Base-by-base conservation (phyloP, 2,888 invertebrate species). In the Latrodectus elegans region DNA sequence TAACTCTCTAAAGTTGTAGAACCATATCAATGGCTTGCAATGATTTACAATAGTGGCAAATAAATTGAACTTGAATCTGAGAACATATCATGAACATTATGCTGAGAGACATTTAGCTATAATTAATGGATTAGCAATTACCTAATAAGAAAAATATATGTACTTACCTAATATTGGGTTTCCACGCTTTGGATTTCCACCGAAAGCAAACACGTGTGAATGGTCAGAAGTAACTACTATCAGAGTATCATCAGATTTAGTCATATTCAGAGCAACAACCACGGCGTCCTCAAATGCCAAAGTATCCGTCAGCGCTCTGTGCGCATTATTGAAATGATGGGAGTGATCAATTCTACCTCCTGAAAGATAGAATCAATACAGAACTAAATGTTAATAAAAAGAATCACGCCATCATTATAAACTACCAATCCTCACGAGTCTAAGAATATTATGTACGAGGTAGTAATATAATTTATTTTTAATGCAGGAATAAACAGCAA, bases 301-400 rank as follows among this genome's bases (percentile, higher is more conserved):
- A 1, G 95, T 95, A 91, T 96, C 96, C 90, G 95, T 95, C 88
- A 96, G 92, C 22, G 96, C 96, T 91, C 95, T 93, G 91, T 95
- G 95, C 9, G 96, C 95, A 91, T 95, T 95, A 93, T 96, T 96
- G 93, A 95, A 95, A 92, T 96, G 96, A 92, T 96, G 96, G 0
- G 95, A 96, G 91, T 96, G 96, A 92, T 96, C 96, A 91, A 96
- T 95, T 84, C 95, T 93, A 51, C 96, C 96, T 90, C 95, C 96
- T 96, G 92, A 1, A 89, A 84, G 0, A 11, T 53, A 64, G 72
- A n/a, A 64, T 11, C 26, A 9, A 8, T 38, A 53, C 52, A 15
- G 15, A 4, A 14, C 15, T 8, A 75, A 60, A 22, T 4, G 17
- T 6, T n/a, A 17, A 17, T 8, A n/a, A 67, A 22, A 22, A 22